phyloP scores from a whole-genome alignment of 2,797 vertebrate species.

The Sphenodon punctatus region DNA sequence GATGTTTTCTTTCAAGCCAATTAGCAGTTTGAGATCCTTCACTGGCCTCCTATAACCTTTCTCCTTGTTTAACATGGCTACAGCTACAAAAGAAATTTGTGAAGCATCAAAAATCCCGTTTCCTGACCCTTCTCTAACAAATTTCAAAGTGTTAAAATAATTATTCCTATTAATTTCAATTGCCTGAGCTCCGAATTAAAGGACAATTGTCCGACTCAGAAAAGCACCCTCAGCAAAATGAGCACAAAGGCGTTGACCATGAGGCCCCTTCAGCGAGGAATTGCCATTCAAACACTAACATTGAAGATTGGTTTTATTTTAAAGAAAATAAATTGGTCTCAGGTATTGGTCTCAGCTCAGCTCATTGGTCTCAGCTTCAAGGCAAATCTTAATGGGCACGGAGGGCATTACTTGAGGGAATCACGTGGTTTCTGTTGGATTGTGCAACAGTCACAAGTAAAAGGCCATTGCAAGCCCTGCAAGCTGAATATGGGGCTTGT shows the following conservation, averaged over 20 bases:
- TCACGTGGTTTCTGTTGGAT: too few species aligned
- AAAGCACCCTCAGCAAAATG: constrained; percentile 49
- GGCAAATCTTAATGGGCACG: neutral
- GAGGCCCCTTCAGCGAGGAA: constrained; percentile 21
- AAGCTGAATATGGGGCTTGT: too few species aligned
- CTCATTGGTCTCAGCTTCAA: too few species aligned
- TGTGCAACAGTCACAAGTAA: too few species aligned
- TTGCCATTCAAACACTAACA: neutral
- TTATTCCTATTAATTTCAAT: neutral
- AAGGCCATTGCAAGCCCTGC: too few species aligned
- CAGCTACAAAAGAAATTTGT: constrained; percentile 3
- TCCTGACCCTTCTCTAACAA: constrained; percentile 16
- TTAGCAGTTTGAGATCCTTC: constrained; percentile 36
- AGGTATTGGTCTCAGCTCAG: constrained; percentile 19
- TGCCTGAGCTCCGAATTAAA: constrained; percentile 16
- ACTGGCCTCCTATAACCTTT: neutral
- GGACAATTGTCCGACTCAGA: neutral
- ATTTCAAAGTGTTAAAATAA: constrained; percentile 24
- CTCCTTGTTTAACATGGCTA: neutral
- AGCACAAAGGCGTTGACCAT: neutral
- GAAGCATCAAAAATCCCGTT: neutral
- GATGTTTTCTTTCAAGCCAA: constrained; percentile 5
- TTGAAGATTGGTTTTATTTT: constrained; percentile 15
- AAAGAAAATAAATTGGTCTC: neutral
- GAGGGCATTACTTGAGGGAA: neutral